Base-by-base conservation (phyloP, 2,888 invertebrate genomes). In the Syrphus vitripennis region DNA sequence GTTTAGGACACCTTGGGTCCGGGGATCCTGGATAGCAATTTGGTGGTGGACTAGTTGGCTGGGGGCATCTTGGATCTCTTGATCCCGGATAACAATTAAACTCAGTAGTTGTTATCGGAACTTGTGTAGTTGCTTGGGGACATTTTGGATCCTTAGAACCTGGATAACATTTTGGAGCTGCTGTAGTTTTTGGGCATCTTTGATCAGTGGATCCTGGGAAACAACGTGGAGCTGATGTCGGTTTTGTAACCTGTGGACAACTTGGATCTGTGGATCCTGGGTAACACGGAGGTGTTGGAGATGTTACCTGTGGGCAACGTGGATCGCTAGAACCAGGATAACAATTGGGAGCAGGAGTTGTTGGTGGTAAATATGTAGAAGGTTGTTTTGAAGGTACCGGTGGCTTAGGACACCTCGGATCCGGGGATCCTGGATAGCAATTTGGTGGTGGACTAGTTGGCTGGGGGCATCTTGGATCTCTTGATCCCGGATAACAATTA, bases 291-390 rank as follows among this genome's bases (percentile, higher is more conserved):
- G 40, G 82, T 1, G 81, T 75, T 0, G 90, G 90, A 14, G 29
- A 50, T 1, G 40, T 5, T 5, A 40, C 40, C n/a, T n/a, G n/a
- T 40, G 40, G 40, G 6, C 90, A 89, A 9, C 88, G 19, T 24
- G 88, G 88, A 63, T 89, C 89, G 88, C 19, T 89, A 1, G 91
- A 90, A 0, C 93, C 93, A 0, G 93, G 93, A 74, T 89, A 93
- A 45, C 93, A 90, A 1, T 86, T 87, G 2, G n/a, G 40, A n/a
- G 40, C n/a, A 1, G 16, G 42, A n/a, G 40, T n/a, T n/a, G 40
- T 40, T 40, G 45, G 45, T 88, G 55, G 19, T 88, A 6, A 61
- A 93, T 93, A 75, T 53, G 40, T 37, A 7, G 37, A 19, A n/a
- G 42, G 69, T 29, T 50, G 57, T 0, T 84, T 77, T 1, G 91